Evolutionary conservation across 2,888 invertebrate genomes (phyloP).

Genomic region (Ceriagrion tenellum): DNA sequence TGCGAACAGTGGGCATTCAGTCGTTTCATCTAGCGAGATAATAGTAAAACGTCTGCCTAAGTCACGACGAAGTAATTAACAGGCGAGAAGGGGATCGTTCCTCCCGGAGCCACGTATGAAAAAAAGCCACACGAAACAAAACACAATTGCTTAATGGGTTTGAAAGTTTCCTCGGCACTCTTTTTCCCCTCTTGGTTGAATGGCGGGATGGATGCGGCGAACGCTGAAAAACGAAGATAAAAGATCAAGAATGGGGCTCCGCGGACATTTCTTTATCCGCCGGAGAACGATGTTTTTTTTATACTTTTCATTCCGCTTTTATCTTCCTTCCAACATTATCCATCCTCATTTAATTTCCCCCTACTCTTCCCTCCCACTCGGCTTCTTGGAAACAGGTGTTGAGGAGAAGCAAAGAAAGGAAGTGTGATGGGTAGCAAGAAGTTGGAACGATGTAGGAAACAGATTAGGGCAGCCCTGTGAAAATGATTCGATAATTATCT

Average conservation of each 20-base stretch:
- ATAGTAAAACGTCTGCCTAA: neutral
- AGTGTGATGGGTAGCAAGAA: neutral
- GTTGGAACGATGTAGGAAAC: conserved; percentile 16
- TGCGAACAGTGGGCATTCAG: neutral
- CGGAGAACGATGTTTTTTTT: neutral
- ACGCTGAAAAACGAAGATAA: neutral
- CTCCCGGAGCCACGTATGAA: neutral
- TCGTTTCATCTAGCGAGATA: neutral
- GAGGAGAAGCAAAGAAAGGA: neutral
- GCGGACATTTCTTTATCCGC: neutral
- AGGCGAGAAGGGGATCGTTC: neutral
- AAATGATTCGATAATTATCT: conserved; percentile 23
- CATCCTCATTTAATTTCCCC: conserved; percentile 41
- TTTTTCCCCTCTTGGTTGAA: neutral
- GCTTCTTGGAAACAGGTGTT: conserved; percentile 52
- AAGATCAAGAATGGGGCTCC: neutral
- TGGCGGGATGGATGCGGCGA: neutral
- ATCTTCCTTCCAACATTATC: neutral
- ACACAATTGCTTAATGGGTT: neutral
- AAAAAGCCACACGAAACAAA: neutral
- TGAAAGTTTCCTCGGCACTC: neutral
- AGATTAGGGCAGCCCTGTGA: neutral
- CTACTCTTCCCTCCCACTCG: neutral
- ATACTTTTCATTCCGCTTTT: neutral
- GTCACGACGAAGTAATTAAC: neutral